A percentile compares a stretch with the other conserved stretches of the same genome.
phyloP scores from a whole-genome alignment of 2,797 vertebrate species.

The Neosalanx taihuensis region DNA sequence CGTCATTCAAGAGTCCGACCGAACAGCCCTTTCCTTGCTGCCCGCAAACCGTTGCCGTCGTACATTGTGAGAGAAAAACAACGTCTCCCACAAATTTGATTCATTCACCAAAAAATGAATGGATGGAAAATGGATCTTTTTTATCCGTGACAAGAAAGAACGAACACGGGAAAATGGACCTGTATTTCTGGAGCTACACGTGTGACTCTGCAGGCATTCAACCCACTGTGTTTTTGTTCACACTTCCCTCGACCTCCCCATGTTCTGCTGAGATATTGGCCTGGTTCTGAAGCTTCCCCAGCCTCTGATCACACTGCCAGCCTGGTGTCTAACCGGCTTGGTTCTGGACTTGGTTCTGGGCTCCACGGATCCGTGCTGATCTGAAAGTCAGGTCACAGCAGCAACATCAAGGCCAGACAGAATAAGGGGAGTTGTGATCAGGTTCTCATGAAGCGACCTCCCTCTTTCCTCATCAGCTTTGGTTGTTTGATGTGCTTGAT shows the following conservation, averaged over 20 bases:
- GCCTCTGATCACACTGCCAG: background rate
- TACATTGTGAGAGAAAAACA: no score
- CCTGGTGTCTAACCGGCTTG: slow-evolving; percentile 9
- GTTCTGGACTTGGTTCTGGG: background rate
- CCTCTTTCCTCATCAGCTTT: background rate
- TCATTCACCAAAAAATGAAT: background rate
- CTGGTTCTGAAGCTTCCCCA: background rate
- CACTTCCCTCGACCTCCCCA: no score
- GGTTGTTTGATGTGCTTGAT: background rate
- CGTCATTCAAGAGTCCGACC: background rate
- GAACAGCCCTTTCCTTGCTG: background rate
- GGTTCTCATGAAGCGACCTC: background rate
- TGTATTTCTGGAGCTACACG: background rate
- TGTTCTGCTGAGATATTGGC: background rate
- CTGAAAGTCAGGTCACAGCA: background rate
- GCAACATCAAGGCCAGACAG: background rate
- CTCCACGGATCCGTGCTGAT: background rate
- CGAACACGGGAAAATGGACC: background rate
- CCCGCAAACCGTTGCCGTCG: background rate
- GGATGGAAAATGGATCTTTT: no score
- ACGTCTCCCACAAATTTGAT: no score
- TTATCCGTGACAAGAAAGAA: no score
- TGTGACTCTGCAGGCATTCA: background rate
- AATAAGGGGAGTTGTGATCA: background rate
- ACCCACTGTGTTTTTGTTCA: no score